These are phyloP conservation scores for Trematomus loennbergii DNA, from an alignment of 2,113 vertebrate species.

Conservation along the genomic window DNA sequence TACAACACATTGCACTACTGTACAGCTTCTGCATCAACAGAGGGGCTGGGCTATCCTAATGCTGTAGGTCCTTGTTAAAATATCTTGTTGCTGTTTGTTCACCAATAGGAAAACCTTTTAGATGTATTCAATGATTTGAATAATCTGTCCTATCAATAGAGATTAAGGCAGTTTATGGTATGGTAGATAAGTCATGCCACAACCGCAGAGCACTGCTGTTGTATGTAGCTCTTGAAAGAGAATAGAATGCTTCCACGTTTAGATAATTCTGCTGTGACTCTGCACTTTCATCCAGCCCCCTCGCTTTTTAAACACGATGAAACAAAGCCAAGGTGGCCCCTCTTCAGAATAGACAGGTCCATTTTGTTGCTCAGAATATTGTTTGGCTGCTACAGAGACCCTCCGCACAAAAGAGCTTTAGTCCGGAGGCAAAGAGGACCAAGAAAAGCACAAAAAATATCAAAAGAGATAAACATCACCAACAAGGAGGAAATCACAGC, in stretches of 20 bases:
- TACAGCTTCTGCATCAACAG: conserved; percentile 66
- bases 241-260: conserved; percentile 47
- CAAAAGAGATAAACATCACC: conserved; percentile 76
- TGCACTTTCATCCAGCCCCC: conserved; percentile 45
- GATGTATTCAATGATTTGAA: conserved; percentile 43
- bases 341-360: conserved; percentile 47
- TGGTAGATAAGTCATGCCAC: conserved; percentile 69
- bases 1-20: conserved; percentile 66
- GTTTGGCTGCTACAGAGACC: conserved; percentile 69
- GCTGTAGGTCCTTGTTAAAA: conserved; percentile 30
- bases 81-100: conserved; percentile 27
- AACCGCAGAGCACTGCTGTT: conserved; percentile 63
- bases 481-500: conserved; percentile 77
- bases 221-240: conserved; percentile 52
- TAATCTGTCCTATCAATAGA: conserved; percentile 50
- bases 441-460: conserved; percentile 76
- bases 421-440: conserved; percentile 70
- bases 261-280: conserved; percentile 48
- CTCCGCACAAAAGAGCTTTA: conserved; percentile 63
- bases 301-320: conserved; percentile 50
- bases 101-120: conserved; percentile 16
- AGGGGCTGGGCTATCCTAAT: conserved; percentile 47
- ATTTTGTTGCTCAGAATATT: conserved; percentile 59
- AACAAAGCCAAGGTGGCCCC: conserved; percentile 58
- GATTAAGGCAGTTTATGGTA: conserved; percentile 81